Conservation (phyloP, 2,113 vertebrate genomes). For the Perca flavescens region DNA sequence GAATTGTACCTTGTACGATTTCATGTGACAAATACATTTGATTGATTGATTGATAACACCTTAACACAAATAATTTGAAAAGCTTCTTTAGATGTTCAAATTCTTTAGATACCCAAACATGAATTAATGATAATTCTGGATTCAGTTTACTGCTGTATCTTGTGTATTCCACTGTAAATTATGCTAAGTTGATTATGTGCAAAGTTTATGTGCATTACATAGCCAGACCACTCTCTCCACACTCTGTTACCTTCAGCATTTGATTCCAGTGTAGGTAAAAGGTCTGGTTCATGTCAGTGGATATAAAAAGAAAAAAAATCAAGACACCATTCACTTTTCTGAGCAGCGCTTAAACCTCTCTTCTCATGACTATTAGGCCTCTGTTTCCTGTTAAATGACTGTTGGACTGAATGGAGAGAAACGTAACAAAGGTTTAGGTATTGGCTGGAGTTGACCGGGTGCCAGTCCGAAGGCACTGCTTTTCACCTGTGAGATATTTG, state of each 20-base stretch:
- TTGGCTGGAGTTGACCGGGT: constrained; percentile 25
- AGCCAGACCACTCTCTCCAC: background rate
- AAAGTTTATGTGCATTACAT: background rate
- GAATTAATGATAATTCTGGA: background rate
- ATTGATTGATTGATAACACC: background rate
- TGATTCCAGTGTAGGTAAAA: constrained; percentile 28
- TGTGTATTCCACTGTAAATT: background rate
- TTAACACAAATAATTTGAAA: background rate
- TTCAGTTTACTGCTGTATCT: background rate
- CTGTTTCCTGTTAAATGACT: constrained; percentile 41
- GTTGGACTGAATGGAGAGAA: constrained; percentile 5
- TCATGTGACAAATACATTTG: too few species aligned
- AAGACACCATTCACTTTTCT: constrained; percentile 18
- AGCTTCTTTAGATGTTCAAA: background rate
- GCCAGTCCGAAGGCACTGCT: constrained; percentile 37
- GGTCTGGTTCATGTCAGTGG: constrained; percentile 38
- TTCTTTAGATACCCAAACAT: background rate
- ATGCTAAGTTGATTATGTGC: constrained; percentile 1
- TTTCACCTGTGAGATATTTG: constrained; percentile 53
- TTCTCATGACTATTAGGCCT: constrained; percentile 26
- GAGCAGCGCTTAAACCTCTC: constrained; percentile 1
- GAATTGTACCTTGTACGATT: too few species aligned
- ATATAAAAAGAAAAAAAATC: constrained; percentile 17
- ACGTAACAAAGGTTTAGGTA: background rate
- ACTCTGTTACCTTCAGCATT: constrained; percentile 14